Conservation (phyloP, 2,888 invertebrate genomes). For the Cryptus viduatorius region DNA sequence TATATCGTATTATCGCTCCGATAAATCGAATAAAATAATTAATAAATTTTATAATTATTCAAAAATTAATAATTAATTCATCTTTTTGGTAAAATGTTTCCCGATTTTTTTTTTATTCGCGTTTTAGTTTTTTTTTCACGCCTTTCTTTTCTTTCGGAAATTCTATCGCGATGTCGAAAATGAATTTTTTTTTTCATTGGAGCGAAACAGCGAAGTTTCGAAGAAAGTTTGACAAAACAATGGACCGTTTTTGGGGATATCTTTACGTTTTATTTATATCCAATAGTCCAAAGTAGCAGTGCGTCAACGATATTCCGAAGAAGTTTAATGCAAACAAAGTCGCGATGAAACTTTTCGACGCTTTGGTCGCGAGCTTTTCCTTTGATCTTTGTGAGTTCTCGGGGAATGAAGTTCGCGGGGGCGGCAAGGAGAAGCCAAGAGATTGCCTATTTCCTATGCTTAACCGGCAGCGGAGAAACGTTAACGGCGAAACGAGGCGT, state of each 20-base stretch:
- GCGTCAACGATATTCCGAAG: constrained; percentile 31
- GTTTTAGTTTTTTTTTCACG: too few species aligned
- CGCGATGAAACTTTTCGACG: constrained; percentile 35
- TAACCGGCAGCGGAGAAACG: constrained; percentile 2
- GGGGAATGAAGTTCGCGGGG: background rate
- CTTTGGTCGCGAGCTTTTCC: constrained; percentile 33
- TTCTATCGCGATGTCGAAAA: too few species aligned
- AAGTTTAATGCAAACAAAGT: constrained; percentile 37
- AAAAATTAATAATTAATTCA: too few species aligned
- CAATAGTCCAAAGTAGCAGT: background rate
- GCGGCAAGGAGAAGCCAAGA: background rate
- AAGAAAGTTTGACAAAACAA: background rate
- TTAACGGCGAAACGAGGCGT: constrained; percentile 30
- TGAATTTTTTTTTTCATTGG: background rate
- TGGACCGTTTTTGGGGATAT: background rate
- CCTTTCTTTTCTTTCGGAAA: too few species aligned
- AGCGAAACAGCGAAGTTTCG: background rate
- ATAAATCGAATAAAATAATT: background rate
- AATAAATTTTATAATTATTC: too few species aligned
- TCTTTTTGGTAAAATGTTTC: too few species aligned
- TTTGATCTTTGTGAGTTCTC: constrained; percentile 46
- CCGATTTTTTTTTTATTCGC: too few species aligned
- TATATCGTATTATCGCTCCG: background rate
- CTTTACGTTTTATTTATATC: background rate
- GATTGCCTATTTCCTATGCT: constrained; percentile 30